These are phyloP conservation scores for Pelodytes ibericus DNA, from an alignment of 2,797 vertebrate species.

Conservation along the genomic window DNA sequence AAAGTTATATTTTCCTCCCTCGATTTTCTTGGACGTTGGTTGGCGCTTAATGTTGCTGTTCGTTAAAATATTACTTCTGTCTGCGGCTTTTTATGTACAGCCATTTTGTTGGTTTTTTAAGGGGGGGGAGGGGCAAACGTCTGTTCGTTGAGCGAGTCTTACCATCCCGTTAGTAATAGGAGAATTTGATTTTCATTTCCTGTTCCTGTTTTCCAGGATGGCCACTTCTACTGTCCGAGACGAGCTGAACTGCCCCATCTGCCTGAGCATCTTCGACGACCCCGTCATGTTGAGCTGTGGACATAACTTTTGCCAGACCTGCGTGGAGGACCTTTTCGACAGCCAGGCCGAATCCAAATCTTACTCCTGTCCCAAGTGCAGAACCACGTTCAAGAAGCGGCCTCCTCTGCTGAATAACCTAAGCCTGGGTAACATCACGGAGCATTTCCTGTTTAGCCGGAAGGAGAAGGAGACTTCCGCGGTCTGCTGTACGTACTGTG, in stretches of 20 bases:
- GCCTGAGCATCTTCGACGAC: constrained; percentile 69
- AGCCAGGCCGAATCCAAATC: constrained; percentile 22
- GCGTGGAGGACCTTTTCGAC: constrained; percentile 63
- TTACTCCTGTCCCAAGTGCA: constrained; percentile 36
- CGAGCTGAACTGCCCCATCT: constrained; percentile 77
- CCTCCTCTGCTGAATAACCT: constrained; percentile 20
- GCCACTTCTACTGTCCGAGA: constrained; percentile 23
- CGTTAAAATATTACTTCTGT: too few relatives aligned
- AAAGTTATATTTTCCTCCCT: too few relatives aligned
- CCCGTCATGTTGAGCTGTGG: constrained; percentile 73
- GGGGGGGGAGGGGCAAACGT: too few relatives aligned
- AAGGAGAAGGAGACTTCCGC: background rate
- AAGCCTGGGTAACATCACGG: constrained; percentile 18
- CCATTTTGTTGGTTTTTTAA: too few relatives aligned
- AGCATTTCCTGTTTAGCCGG: background rate
- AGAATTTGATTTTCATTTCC: too few relatives aligned
- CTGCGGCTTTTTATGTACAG: too few relatives aligned
- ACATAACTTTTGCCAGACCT: constrained; percentile 74
- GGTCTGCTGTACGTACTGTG: constrained; percentile 31
- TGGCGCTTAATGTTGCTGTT: too few relatives aligned
- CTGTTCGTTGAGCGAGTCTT: too few relatives aligned
- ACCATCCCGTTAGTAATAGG: too few relatives aligned
- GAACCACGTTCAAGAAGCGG: background rate
- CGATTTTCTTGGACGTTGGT: too few relatives aligned
- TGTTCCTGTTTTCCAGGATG: background rate